These are phyloP conservation scores for Tylochromis polylepis DNA, from an alignment of 2,113 vertebrate species.

Conservation along the genomic window DNA sequence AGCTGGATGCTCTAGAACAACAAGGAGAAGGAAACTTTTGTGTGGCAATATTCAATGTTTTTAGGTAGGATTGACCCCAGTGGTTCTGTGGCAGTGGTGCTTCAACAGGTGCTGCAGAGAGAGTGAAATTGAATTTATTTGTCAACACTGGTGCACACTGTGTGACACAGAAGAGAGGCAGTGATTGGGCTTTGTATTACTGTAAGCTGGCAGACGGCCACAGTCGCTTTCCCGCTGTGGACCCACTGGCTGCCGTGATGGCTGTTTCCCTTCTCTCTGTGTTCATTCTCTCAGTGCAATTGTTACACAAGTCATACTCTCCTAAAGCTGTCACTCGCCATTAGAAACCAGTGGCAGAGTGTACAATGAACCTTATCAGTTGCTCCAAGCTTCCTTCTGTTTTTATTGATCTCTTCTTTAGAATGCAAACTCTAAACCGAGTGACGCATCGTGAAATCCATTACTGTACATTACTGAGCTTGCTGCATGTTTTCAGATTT, in stretches of 20 bases:
- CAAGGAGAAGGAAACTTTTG: constrained; percentile 20
- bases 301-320: constrained; percentile 21
- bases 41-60: constrained; percentile 4
- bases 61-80: constrained; percentile 37
- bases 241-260: background rate
- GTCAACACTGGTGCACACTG: background rate
- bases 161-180: background rate
- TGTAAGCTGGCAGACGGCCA: constrained; percentile 35
- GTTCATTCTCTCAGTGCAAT: constrained; percentile 6
- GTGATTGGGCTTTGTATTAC: constrained; percentile 22
- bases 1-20: background rate
- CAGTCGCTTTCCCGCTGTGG: background rate
- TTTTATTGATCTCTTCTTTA: constrained; percentile 3
- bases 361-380: background rate
- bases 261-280: constrained; percentile 11
- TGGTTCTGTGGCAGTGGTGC: constrained; percentile 26
- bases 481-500: background rate
- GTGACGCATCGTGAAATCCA: background rate
- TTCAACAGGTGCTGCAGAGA: constrained; percentile 49
- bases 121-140: constrained; percentile 54
- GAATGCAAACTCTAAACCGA: constrained; percentile 3
- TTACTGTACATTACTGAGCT: background rate
- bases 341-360: background rate
- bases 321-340: constrained; percentile 16
- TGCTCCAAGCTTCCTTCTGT: background rate